Conservation (phyloP, 2,888 invertebrate species). For the Brachyptera risi region DNA sequence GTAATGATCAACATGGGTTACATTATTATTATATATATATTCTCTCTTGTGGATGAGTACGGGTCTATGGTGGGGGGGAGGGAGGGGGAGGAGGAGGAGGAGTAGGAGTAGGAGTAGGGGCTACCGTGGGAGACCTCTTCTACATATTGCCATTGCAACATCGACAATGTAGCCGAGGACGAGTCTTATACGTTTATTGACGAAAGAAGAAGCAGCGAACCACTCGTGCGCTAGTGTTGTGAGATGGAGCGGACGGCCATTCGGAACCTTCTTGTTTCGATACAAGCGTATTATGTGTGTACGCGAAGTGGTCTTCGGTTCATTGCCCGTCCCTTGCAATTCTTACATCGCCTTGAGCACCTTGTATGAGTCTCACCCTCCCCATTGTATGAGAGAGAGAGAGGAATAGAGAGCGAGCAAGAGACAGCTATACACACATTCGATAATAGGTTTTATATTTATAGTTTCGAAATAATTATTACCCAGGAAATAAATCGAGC, state of each 20-base stretch:
- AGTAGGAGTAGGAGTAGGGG: neutral
- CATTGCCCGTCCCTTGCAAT: conserved; percentile 3
- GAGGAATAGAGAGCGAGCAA: too few relatives aligned
- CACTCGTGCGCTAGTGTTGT: too few relatives aligned
- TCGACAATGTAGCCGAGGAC: too few relatives aligned
- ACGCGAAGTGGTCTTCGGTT: neutral
- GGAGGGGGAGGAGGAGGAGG: neutral
- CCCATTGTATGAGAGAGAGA: neutral
- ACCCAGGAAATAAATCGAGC: neutral
- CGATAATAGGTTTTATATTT: too few relatives aligned
- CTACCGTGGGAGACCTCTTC: conserved; percentile 8
- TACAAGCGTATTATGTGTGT: too few relatives aligned
- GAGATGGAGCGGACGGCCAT: too few relatives aligned
- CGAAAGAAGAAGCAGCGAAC: too few relatives aligned
- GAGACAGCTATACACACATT: too few relatives aligned
- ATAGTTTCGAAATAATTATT: conserved; percentile 1
- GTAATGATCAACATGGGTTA: conserved; percentile 18
- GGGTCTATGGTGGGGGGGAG: neutral
- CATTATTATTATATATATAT: neutral
- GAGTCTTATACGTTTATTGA: too few relatives aligned
- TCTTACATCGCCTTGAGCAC: neutral
- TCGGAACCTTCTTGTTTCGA: too few relatives aligned
- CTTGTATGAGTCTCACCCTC: neutral
- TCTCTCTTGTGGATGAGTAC: neutral
- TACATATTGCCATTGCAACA: neutral